A percentile compares a stretch with the other conserved stretches of the same genome.
phyloP scores from a whole-genome alignment of 2,797 vertebrate genomes.

The Catharus ustulatus region DNA sequence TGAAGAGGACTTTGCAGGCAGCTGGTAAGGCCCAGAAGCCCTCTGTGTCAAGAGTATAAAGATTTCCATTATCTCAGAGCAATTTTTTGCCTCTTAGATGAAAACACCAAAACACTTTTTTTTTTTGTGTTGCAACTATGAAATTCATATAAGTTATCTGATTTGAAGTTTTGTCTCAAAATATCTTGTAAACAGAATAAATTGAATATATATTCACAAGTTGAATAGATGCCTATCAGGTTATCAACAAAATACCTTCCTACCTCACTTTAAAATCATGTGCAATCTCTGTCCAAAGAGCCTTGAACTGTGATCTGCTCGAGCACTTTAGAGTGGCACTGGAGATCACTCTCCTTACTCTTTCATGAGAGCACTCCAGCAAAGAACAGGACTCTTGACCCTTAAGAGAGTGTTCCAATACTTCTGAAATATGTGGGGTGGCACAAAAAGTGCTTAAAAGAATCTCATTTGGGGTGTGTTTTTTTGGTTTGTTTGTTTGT shows the following conservation, averaged over 20 bases:
- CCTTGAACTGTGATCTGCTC: not conserved
- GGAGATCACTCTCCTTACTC: not conserved
- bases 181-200: not conserved
- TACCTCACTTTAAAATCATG: not conserved
- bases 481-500: not conserved
- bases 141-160: not conserved
- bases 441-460: not conserved
- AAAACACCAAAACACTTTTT: not conserved
- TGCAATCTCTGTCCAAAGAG: not conserved
- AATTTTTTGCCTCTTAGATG: not conserved
- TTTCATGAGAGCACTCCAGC: not conserved
- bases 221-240: not conserved
- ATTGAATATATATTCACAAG: not conserved
- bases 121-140: not conserved
- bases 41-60: not conserved
- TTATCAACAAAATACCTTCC: not conserved
- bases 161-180: not conserved
- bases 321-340: not conserved
- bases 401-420: not conserved
- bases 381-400: not conserved
- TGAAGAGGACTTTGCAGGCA: not conserved
- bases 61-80: not conserved
- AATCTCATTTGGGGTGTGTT: not conserved
- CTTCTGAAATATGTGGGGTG: not conserved
- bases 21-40: not conserved